Base-by-base conservation (phyloP, 1,140 invertebrate species). In the Drosophila repletoides region DNA sequence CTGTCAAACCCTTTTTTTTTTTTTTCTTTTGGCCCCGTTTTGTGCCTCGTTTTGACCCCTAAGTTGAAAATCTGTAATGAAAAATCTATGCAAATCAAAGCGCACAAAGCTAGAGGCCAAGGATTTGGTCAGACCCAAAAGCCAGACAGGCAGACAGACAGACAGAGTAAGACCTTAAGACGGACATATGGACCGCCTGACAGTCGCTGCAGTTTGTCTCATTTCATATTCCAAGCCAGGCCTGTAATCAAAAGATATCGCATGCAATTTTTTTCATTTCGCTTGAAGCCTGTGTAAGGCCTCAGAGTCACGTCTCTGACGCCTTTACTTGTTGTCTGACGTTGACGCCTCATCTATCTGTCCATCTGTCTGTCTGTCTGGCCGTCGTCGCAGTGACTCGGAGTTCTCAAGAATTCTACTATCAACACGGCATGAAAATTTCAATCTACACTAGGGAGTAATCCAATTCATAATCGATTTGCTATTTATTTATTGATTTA, bases 41-140 rank as follows among this genome's bases (percentile, higher is more conserved):
- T 19, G 33, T 31, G 48, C 31, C 48, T 66, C 56, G 19, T 33
- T 71, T 74, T 38, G 46, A 19, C 33, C 41, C 64, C 61, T 41
- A 61, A 66, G 56, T 46, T 31, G 41, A 66, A 59, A 80, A 80
- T 80, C 76, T 80, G 58, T 80, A 80, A 80, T 80, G 76, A 80
- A 80, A 80, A 80, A 80, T 80, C 76, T 80, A 80, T 80, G 76
- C 76, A 80, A 80, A 80, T 80, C 76, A 76, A 60, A 72, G 69
- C 55, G 36, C 31, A 53, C 46, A 61, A 69, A 48, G 40, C 51
- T 28, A 40, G 31, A 61, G 60, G 51, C 45, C 29, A 53, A 38
- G 36, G 36, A 53, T 61, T 60, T 48, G 17, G 34, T 9, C 51
- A 33, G 52, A 34, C 33, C 24, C 46, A 66, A 19, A n/a, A 46